Evolutionary conservation across 2,888 invertebrate genomes (phyloP), one percentile per base, ranked within the genome.

Genomic region (Eupsilia transversa): DNA sequence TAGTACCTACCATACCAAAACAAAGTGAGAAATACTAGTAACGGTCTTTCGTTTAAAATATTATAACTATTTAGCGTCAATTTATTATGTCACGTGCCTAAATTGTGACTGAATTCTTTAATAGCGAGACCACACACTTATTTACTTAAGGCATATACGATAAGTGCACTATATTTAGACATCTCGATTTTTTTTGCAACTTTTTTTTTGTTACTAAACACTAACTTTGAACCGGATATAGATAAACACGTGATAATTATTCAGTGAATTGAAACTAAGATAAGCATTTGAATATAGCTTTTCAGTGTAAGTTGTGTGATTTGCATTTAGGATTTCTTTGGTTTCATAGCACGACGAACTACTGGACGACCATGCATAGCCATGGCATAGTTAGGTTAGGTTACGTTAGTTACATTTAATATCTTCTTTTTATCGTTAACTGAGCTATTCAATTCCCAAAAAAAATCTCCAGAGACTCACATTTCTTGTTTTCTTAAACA

Each of bases 111-210:
- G 52, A 49, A 80, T 74, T 77, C 43, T 76, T 68, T 27, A 69
- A 75, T 61, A 60, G 41, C 12, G 0, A 75, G 76, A 82, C 84
- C 85, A 82, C 79, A 82, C 85, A 74, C 6, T 0, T 43, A 41
- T 66, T 69, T 69, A 38, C 20, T 82, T 82, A 82, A 82, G 84
- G 72, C 27, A 17, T 3, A 63, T 59, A 49, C 17, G 60, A 27
- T 80, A 71, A 43, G 14, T 59, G 35, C 35, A 54, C n/a, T 49
- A 54, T 38, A n/a, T 63, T 41, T 41, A 64, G 38, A 27, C 9
- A 20, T 3, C 9, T 9, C 12, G 1, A 33, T 27, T 30, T 63
- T 52, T 43, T 74, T 49, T 27, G 17, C 6, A 3, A 20, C 3
- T 0, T 30, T 33, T 23, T 60, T 54, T 69, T 59, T 43, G 0